phyloP scores from a whole-genome alignment of 2,113 vertebrate species.

The Irena cyanogastra region DNA sequence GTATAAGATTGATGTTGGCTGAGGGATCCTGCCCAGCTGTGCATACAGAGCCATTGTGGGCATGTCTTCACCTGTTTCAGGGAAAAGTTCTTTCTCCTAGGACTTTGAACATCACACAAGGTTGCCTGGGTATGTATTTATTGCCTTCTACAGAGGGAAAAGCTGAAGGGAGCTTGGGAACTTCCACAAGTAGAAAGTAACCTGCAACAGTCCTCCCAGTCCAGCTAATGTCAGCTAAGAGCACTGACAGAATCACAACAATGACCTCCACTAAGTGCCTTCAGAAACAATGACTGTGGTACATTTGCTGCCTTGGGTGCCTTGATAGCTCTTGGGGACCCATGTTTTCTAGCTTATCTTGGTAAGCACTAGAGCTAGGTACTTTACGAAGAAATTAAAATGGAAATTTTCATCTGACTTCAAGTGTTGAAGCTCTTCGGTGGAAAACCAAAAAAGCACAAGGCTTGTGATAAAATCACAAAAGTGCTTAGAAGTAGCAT shows the following conservation, averaged over 20 bases:
- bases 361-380: not conserved
- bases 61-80: not conserved
- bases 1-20: not conserved
- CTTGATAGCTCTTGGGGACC: not conserved
- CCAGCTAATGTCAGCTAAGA: not conserved
- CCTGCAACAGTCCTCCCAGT: not conserved
- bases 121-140: not conserved
- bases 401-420: not conserved
- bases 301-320: not conserved
- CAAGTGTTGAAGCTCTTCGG: not conserved
- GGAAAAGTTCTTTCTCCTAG: not conserved
- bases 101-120: not conserved
- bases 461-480: not conserved
- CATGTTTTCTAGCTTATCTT: not conserved
- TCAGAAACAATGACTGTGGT: not conserved
- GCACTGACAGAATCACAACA: not conserved
- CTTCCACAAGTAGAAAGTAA: not conserved
- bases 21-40: not conserved
- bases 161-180: not conserved
- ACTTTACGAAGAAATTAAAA: not conserved
- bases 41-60: not conserved
- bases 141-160: not conserved
- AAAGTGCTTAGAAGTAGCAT: not conserved
- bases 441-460: not conserved
- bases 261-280: not conserved